Conservation (phyloP, 2,888 invertebrate genomes). For the Siphonodentalium dalli region DNA sequence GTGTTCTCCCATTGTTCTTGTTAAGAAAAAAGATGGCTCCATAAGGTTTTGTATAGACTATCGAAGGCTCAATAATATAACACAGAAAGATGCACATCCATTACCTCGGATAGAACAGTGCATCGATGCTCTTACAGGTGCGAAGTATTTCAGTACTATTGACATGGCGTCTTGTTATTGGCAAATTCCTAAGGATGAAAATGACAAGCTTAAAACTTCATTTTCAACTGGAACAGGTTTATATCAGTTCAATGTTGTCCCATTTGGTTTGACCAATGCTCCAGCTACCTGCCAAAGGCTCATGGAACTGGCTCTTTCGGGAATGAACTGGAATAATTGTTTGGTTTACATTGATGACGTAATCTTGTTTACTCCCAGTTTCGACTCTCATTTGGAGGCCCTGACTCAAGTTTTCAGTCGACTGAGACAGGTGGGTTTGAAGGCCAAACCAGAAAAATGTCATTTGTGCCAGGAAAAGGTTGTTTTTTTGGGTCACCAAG, state of each 20-base stretch:
- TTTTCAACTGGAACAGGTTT: conserved; percentile 8
- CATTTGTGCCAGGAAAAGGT: neutral
- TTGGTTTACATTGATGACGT: conserved; percentile 17
- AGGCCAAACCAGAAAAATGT: conserved; percentile 16
- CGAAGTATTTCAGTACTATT: conserved; percentile 4
- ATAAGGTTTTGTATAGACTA: conserved; percentile 1
- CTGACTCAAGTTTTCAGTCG: neutral
- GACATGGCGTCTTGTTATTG: conserved; percentile 7
- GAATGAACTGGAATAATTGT: neutral
- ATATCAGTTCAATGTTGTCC: conserved; percentile 4
- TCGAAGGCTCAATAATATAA: neutral
- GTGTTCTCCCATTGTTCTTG: conserved; percentile 2
- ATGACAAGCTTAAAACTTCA: conserved; percentile 4
- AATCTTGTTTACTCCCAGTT: neutral
- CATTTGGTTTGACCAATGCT: conserved; percentile 6
- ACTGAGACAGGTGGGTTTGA: conserved; percentile 2
- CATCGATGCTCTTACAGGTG: conserved; percentile 1
- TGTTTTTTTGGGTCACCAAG: conserved; percentile 5
- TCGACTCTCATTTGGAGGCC: conserved; percentile 2
- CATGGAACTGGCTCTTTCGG: conserved; percentile 11
- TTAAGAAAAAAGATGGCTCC: conserved; percentile 5
- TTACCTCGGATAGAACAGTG: neutral
- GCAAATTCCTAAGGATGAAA: conserved; percentile 2
- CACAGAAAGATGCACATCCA: conserved; percentile 1
- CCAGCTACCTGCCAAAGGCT: conserved; percentile 7